Conservation (phyloP, 2,888 invertebrate species). For the Rosalia funebris region DNA sequence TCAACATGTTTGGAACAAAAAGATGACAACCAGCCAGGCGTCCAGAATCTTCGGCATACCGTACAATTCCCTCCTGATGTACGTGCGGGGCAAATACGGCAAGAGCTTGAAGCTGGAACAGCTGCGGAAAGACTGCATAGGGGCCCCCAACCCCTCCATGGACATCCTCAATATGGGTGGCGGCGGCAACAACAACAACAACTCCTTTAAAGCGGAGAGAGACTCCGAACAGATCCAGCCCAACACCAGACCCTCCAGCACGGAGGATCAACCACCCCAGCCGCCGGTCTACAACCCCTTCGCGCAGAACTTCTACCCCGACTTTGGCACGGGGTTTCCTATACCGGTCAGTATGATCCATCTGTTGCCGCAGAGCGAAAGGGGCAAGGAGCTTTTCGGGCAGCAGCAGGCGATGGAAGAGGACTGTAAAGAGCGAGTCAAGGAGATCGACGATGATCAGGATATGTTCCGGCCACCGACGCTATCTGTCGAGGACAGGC, state of each 20-base stretch:
- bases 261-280: conserved; percentile 66
- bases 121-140: conserved; percentile 87
- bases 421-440: conserved; percentile 47
- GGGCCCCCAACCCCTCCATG: conserved; percentile 72
- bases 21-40: conserved; percentile 93
- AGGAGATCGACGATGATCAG: conserved; percentile 59
- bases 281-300: conserved; percentile 81
- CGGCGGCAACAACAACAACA: conserved; percentile 63
- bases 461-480: conserved; percentile 66
- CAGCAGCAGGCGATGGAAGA: conserved; percentile 75
- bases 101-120: conserved; percentile 90
- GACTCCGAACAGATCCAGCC: conserved; percentile 57
- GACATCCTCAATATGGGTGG: conserved; percentile 65
- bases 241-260: conserved; percentile 71
- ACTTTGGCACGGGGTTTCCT: conserved; percentile 82
- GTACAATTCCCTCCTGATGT: conserved; percentile 92
- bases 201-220: conserved; percentile 67
- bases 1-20: conserved; percentile 95
- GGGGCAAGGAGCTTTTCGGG: conserved; percentile 72
- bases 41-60: conserved; percentile 91
- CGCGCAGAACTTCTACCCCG: conserved; percentile 84
- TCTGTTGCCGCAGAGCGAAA: conserved; percentile 82
- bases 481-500: conserved; percentile 70
- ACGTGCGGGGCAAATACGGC: conserved; percentile 92
- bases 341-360: conserved; percentile 88